Evolutionary conservation across 2,113 vertebrate species (phyloP), one percentile per base, ranked within the genome.

Genomic region (Pedionomus torquatus): DNA sequence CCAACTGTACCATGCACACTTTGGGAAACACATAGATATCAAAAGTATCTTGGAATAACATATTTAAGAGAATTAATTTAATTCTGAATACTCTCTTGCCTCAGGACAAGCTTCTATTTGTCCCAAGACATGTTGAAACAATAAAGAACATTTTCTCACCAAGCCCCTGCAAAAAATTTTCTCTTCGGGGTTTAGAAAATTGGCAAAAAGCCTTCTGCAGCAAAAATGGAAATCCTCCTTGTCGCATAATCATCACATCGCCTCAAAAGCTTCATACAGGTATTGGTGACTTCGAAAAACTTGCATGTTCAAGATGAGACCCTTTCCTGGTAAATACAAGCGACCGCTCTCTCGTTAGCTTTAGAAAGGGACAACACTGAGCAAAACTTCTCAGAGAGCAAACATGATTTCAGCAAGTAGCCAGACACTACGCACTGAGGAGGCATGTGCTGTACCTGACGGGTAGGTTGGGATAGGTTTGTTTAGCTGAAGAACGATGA

Each of bases 101-200:
- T 95, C 74, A 79, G 95, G 95, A 94, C 25, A 83, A 84, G 87
- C 95, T 97, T 89, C 77, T 89, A 66, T 95, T 95, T 96, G 96
- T 96, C 93, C 93, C 80, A 76, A 91, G 91, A 97, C 94, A 95
- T 83, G 96, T 96, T 95, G 96, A 96, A 97, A 97, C 93, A 95
- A 96, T 87, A 92, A 97, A 85, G 89, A 96, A 97, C 97, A 94
- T 92, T 96, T 96, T 97, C 91, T 91, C 51, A 96, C 93, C 92
- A 84, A 97, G 91, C 89, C 92, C 74, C 87, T 94, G 83, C 77
- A 96, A 95, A 96, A 96, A 94, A 89, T 26, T 87, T 95, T 93
- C 86, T 89, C 96, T 97, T 79, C 91, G 94, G 96, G 91, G 89
- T 95, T 93, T 30, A 76, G 84, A 93, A 89, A 90, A 41, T 94